phyloP scores from a whole-genome alignment of 1,140 invertebrate species.

The Heliothis virescens region DNA sequence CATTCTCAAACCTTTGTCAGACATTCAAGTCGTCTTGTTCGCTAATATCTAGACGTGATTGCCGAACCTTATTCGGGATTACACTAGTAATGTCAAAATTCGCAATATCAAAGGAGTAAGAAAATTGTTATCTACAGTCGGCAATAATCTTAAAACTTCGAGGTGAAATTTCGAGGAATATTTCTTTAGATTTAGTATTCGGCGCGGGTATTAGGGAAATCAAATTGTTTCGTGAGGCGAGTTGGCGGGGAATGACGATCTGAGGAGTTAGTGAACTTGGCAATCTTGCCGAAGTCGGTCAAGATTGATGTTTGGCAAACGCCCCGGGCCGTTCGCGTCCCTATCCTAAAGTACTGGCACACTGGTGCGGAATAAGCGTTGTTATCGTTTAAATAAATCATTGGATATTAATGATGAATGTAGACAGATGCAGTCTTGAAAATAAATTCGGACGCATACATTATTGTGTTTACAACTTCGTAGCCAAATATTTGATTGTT shows the following conservation, averaged over 20 bases:
- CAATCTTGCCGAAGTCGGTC: conserved; percentile 44
- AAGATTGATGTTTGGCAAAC: conserved; percentile 55
- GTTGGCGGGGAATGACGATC: conserved; percentile 53
- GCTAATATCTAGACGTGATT: conserved; percentile 30
- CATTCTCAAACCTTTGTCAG: conserved; percentile 24
- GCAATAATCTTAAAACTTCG: conserved; percentile 45
- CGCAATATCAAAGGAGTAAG: conserved; percentile 16
- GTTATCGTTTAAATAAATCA: background rate
- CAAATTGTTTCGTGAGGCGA: conserved; percentile 51
- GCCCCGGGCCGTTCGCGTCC: conserved; percentile 41
- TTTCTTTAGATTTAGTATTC: conserved; percentile 52
- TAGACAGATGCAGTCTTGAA: background rate
- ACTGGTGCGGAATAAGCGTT: background rate
- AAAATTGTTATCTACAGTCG: conserved; percentile 44
- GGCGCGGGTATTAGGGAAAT: conserved; percentile 51
- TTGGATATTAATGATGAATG: background rate
- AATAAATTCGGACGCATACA: background rate
- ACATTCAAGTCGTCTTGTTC: conserved; percentile 29
- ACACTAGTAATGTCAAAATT: conserved; percentile 19
- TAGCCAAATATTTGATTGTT: too few relatives aligned
- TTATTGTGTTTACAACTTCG: background rate
- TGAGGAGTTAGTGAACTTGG: conserved; percentile 52
- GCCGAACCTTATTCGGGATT: conserved; percentile 8
- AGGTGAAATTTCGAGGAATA: conserved; percentile 35
- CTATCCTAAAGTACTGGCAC: conserved; percentile 15